Evolutionary conservation across 2,888 invertebrate genomes (phyloP).

Genomic region (Amphipyra tragopoginis): DNA sequence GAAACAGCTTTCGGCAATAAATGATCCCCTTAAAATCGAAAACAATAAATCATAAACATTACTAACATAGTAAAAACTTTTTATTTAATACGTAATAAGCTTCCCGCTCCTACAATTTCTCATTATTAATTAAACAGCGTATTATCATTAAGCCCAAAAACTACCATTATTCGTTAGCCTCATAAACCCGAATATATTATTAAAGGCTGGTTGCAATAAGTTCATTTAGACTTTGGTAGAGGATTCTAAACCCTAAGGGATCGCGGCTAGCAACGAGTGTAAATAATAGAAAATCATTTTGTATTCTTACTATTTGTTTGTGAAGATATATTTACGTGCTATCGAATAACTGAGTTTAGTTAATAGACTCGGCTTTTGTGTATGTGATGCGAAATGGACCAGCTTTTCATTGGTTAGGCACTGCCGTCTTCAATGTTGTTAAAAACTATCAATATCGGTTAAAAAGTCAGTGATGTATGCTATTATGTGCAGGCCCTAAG

Average conservation of each 20-base stretch:
- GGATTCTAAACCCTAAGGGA: conserved; percentile 70
- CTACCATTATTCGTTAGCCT: conserved; percentile 66
- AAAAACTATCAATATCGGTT: no score
- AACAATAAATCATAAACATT: not conserved
- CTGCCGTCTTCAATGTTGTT: no score
- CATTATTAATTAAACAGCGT: conserved; percentile 62
- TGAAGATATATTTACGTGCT: conserved; percentile 9
- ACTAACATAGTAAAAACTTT: conserved; percentile 36
- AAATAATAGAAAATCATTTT: conserved; percentile 64
- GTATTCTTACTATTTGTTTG: conserved; percentile 35
- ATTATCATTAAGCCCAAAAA: conserved; percentile 63
- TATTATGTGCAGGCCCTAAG: no score
- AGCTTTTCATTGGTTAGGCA: no score
- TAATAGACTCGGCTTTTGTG: conserved; percentile 11
- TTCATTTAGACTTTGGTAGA: conserved; percentile 74
- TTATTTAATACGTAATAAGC: conserved; percentile 44
- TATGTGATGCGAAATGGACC: not conserved
- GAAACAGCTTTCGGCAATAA: no score
- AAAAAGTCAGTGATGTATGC: no score
- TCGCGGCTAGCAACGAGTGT: conserved; percentile 66
- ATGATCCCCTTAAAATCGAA: no score
- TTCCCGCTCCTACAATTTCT: conserved; percentile 51
- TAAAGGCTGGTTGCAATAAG: conserved; percentile 70
- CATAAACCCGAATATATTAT: conserved; percentile 68
- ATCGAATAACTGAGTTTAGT: conserved; percentile 23